Evolutionary conservation across 2,888 invertebrate species (phyloP).

Genomic region (Spatulosminthurus flaviceps): DNA sequence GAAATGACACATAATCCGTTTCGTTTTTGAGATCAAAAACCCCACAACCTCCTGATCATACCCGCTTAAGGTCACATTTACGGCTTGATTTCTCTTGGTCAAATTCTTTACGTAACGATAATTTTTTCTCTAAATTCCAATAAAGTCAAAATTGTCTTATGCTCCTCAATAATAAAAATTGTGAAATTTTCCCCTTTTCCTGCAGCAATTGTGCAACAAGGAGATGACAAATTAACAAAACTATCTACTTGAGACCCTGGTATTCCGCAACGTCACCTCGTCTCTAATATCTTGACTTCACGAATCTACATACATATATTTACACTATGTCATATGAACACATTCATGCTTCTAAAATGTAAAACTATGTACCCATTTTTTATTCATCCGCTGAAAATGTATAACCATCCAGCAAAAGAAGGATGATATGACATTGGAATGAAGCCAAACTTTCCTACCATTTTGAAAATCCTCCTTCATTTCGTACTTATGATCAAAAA

Average conservation of each 20-base stretch:
- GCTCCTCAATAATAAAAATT: no score
- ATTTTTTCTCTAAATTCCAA: no score
- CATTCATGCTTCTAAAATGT: neutral
- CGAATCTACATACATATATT: neutral
- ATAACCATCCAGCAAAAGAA: neutral
- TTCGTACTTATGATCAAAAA: neutral
- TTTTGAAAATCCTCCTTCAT: neutral
- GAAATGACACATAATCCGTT: neutral
- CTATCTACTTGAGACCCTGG: no score
- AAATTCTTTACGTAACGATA: no score
- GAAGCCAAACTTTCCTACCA: neutral
- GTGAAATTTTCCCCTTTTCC: no score
- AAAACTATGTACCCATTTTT: neutral
- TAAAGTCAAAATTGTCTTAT: no score
- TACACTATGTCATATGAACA: neutral
- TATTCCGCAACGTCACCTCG: no score
- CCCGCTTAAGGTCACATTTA: neutral
- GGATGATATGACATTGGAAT: slow-evolving; percentile 1
- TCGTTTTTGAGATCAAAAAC: neutral
- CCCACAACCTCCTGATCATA: neutral
- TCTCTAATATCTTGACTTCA: no score
- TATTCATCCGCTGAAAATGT: neutral
- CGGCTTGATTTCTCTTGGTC: neutral
- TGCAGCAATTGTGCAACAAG: no score
- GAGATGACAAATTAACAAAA: no score